Conservation (phyloP, 2,888 invertebrate genomes). For the Polia nebulosa region DNA sequence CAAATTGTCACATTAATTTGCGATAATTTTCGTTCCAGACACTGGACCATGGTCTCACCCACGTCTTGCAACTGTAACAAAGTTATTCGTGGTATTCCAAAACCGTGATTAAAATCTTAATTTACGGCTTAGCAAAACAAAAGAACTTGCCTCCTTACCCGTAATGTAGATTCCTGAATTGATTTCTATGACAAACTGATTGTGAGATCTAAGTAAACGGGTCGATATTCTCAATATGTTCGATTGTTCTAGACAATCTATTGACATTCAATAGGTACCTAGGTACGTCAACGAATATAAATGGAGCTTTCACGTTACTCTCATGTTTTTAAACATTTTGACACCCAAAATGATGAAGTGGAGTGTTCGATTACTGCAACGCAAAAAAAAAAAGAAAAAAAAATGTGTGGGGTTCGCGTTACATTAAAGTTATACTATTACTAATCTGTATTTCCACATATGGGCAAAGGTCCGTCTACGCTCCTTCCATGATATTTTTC, state of each 20-base stretch:
- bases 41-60: too few species aligned
- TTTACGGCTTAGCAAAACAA: neutral
- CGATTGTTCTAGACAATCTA: slow-evolving; percentile 30
- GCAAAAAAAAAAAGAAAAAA: too few species aligned
- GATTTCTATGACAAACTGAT: slow-evolving; percentile 25
- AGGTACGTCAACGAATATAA: slow-evolving; percentile 3
- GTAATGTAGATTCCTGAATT: neutral
- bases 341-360: slow-evolving; percentile 24
- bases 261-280: slow-evolving; percentile 49
- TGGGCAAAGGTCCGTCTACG: too few species aligned
- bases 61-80: too few species aligned
- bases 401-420: slow-evolving; percentile 5
- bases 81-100: too few species aligned
- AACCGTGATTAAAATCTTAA: too few species aligned
- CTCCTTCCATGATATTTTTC: too few species aligned
- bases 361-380: neutral
- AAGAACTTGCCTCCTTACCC: too few species aligned
- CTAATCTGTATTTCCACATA: too few species aligned
- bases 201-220: neutral
- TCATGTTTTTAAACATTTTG: slow-evolving; percentile 42
- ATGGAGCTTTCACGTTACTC: slow-evolving; percentile 28
- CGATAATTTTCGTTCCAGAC: too few species aligned
- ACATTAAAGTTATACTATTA: neutral
- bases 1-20: too few species aligned
- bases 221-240: slow-evolving; percentile 23